A percentile compares a stretch with the other conserved stretches of the same genome.
Conservation (phyloP, 2,113 vertebrate species). For the Benitochromis conjunctus region DNA sequence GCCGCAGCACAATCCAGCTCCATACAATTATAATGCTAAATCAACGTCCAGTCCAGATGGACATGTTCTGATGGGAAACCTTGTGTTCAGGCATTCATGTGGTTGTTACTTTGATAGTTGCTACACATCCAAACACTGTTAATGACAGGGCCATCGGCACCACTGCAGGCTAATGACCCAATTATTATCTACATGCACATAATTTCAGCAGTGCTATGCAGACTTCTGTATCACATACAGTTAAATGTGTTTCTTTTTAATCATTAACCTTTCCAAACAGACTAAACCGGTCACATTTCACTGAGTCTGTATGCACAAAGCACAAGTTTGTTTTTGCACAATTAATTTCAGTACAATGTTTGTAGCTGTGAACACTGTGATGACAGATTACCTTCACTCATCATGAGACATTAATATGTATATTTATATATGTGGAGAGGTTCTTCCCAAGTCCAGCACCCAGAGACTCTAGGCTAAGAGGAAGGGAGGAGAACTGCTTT, state of each 20-base stretch:
- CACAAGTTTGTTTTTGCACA: neutral
- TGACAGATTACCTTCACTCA: neutral
- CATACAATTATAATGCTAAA: neutral
- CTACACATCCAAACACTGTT: neutral
- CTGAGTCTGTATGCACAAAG: neutral
- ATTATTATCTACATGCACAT: neutral
- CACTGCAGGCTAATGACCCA: neutral
- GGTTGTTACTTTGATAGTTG: neutral
- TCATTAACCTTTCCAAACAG: neutral
- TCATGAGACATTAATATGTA: neutral
- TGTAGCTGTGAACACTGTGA: neutral
- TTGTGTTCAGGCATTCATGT: neutral
- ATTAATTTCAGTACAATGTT: neutral
- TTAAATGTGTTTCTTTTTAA: neutral
- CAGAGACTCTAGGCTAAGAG: neutral
- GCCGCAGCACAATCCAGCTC: neutral
- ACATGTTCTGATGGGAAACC: neutral
- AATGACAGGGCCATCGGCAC: neutral
- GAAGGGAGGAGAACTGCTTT: neutral
- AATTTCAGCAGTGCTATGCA: neutral
- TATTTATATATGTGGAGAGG: accelerated
- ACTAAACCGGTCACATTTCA: neutral
- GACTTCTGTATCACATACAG: neutral
- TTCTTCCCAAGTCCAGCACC: neutral
- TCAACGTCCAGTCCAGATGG: neutral